Evolutionary conservation across 2,888 invertebrate genomes (phyloP).

Genomic region (Hirtodrosophila cameraria): DNA sequence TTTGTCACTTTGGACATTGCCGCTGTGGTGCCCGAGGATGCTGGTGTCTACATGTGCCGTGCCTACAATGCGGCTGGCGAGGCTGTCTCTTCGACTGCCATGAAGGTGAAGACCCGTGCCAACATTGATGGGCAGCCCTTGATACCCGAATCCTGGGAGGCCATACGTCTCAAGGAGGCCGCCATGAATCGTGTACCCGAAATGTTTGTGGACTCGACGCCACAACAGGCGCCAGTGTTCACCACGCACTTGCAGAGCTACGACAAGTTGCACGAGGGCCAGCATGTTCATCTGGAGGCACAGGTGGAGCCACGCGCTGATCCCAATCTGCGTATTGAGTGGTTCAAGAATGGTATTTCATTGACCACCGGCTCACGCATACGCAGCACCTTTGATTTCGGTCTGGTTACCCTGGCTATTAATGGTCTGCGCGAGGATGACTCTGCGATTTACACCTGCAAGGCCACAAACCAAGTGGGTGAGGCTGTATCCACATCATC

Average conservation of each 20-base stretch:
- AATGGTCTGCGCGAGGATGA: conserved; percentile 94
- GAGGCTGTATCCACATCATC: conserved; percentile 97
- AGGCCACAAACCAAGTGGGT: conserved; percentile 95
- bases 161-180: conserved; percentile 95
- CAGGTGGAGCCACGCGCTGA: conserved; percentile 96
- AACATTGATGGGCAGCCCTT: conserved; percentile 93
- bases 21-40: conserved; percentile 94
- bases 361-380: conserved; percentile 94
- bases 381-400: conserved; percentile 98
- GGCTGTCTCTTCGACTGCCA: conserved; percentile 95
- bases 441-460: conserved; percentile 97
- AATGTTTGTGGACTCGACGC: conserved; percentile 93
- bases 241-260: conserved; percentile 94
- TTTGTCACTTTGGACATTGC: conserved; percentile 96
- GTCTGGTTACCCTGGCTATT: conserved; percentile 95
- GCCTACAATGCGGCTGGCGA: conserved; percentile 97
- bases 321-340: conserved; percentile 93
- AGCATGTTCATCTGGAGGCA: conserved; percentile 93
- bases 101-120: conserved; percentile 93
- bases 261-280: conserved; percentile 93
- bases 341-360: conserved; percentile 96
- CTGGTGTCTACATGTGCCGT: conserved; percentile 96
- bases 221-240: conserved; percentile 97
- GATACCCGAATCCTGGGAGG: conserved; percentile 96
- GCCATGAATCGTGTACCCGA: conserved; percentile 95